phyloP scores from a whole-genome alignment of 2,888 invertebrate genomes.

The Lobophora halterata region DNA sequence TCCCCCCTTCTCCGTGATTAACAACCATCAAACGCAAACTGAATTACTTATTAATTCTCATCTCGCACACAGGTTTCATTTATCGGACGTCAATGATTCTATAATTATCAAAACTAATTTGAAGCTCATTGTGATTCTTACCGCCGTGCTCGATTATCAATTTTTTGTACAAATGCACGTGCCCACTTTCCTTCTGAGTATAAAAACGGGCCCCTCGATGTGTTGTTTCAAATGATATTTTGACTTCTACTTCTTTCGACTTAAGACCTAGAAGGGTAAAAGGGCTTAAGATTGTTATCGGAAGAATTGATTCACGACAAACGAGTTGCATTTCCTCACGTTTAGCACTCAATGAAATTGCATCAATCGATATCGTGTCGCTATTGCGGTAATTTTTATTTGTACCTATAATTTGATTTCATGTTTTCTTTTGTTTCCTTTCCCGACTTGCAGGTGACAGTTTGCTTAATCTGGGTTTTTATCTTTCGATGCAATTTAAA shows the following conservation, averaged over 20 bases:
- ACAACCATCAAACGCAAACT: slow-evolving; percentile 31
- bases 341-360: slow-evolving; percentile 76
- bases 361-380: slow-evolving; percentile 70
- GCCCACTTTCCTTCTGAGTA: slow-evolving; percentile 59
- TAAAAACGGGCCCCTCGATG: slow-evolving; percentile 38
- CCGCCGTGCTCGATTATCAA: slow-evolving; percentile 58
- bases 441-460: slow-evolving; percentile 55
- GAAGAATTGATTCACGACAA: slow-evolving; percentile 55
- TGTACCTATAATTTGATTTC: slow-evolving; percentile 61
- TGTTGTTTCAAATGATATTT: slow-evolving; percentile 37
- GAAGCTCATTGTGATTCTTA: slow-evolving; percentile 72
- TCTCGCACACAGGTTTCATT: slow-evolving; percentile 59
- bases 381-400: slow-evolving; percentile 73
- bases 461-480: slow-evolving; percentile 40
- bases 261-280: slow-evolving; percentile 44
- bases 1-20: slow-evolving; percentile 22
- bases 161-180: slow-evolving; percentile 60
- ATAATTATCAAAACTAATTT: slow-evolving; percentile 75
- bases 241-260: slow-evolving; percentile 40
- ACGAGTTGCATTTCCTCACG: slow-evolving; percentile 69
- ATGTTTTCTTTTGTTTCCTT: slow-evolving; percentile 53
- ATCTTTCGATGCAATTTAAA: slow-evolving; percentile 21
- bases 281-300: slow-evolving; percentile 39
- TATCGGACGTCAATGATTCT: slow-evolving; percentile 67
- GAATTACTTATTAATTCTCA: slow-evolving; percentile 59